These are phyloP conservation scores for Drosophila grimshawi DNA, from an alignment of 1,140 invertebrate species.

Conservation along the genomic window DNA sequence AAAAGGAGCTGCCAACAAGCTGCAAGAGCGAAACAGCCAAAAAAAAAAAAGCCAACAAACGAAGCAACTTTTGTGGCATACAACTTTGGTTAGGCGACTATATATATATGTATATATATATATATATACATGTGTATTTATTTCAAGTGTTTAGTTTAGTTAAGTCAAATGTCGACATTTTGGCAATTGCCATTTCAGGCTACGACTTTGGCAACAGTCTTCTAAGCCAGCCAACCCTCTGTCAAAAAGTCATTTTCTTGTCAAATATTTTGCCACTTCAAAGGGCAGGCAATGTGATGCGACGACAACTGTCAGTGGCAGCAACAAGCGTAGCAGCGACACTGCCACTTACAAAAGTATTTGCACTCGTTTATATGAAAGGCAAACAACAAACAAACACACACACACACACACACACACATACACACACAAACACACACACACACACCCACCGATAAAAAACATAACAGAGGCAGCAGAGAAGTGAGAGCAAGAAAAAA, in stretches of 20 bases:
- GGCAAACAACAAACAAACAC: constrained; percentile 53
- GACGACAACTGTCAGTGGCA: constrained; percentile 67
- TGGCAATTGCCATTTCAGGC: constrained; percentile 20
- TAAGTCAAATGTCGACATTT: constrained; percentile 37
- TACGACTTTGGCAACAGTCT: constrained; percentile 8
- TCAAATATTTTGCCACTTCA: constrained; percentile 81
- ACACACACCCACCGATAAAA: neutral
- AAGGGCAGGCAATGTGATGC: constrained; percentile 45
- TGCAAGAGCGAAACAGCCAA: neutral
- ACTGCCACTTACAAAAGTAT: constrained; percentile 78
- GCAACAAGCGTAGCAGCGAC: constrained; percentile 18
- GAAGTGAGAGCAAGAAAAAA: neutral
- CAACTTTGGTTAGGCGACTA: neutral
- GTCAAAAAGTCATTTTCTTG: constrained; percentile 71
- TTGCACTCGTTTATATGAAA: constrained; percentile 76
- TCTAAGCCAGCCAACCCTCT: neutral
- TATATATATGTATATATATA: no score
- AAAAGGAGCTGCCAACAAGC: neutral
- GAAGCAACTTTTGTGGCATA: constrained; percentile 11
- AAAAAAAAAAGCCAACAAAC: neutral
- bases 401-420: neutral
- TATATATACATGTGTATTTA: no score
- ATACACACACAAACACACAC: constrained; percentile 11
- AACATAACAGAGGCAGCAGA: neutral
- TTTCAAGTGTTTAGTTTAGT: constrained; percentile 31